Evolutionary conservation across 2,113 vertebrate species (phyloP), one percentile per base, ranked within the genome.

Genomic region (Plectropomus leopardus): DNA sequence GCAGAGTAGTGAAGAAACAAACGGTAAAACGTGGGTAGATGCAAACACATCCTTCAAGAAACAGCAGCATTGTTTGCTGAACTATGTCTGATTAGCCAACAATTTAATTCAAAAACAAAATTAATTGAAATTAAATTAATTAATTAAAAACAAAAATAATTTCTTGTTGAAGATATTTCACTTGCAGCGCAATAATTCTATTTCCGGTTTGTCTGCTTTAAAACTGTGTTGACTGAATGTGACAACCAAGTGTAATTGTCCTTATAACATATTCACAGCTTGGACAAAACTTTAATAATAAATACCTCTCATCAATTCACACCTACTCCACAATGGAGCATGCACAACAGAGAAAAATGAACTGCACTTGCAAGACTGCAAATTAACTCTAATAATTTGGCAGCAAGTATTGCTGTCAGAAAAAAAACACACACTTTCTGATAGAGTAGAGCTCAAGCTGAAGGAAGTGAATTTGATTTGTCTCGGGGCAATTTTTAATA

Each of bases 401-500:
- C 53, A 72, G 10, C 1, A 51, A 16, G 26, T 36, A 36, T 3
- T 57, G 21, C n/a, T 42, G 36, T 68, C 23, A 4, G 42, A 63
- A 2, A 28, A 72, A 77, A 53, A 34, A 4, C 4, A 40, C 0
- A 69, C 57, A 72, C 23, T 42, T 72, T 78, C 23, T 73, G 36
- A 70, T 15, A 16, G n/a, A 70, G 28, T 44, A 54, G n/a, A 45
- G 59, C 26, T 75, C n/a, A 51, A 17, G 42, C 64, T 78, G 45
- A 30, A 58, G 44, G 44, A 34, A 78, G 30, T 40, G 3, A 54
- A 83, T 59, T 44, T 42, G 17, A 80, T 65, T 15, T 67, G 44
- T 86, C 79, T 83, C 40, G 58, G 66, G 77, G 75, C 74, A 72
- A 66, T 85, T 90, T 85, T 77, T 50, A 87, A 86, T 70, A 81